phyloP scores from a whole-genome alignment of 2,797 vertebrate species.

The Platyrinchus mystaceus region DNA sequence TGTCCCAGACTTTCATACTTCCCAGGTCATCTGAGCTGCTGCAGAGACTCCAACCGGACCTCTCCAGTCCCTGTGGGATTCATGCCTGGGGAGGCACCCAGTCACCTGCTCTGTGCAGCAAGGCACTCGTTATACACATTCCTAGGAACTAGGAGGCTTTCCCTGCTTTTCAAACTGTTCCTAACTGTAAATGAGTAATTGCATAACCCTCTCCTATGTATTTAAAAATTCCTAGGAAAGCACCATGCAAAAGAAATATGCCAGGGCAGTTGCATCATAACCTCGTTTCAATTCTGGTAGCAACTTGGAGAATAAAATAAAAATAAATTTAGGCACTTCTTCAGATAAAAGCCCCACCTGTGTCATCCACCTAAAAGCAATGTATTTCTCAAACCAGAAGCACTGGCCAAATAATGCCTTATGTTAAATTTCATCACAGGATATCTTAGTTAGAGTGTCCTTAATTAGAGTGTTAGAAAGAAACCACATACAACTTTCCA shows the following conservation, averaged over 20 bases:
- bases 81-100: not conserved
- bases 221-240: not conserved
- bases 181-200: not conserved
- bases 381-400: not conserved
- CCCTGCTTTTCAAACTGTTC: not conserved
- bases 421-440: not conserved
- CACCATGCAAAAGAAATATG: not conserved
- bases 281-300: not conserved
- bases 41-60: fast-evolving
- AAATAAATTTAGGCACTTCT: not conserved
- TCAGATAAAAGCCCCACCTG: not conserved
- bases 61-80: fast-evolving
- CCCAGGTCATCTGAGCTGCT: not conserved
- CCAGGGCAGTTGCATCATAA: not conserved
- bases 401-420: not conserved
- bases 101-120: fast-evolving
- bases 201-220: not conserved
- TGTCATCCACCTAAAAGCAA: not conserved
- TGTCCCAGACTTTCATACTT: not conserved
- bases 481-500: not conserved
- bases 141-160: fast-evolving
- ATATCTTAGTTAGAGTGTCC: not conserved
- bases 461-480: not conserved
- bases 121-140: not conserved
- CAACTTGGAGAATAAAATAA: not conserved